Evolutionary conservation across 2,888 invertebrate genomes (phyloP).

Genomic region (Odontocolon sp.): DNA sequence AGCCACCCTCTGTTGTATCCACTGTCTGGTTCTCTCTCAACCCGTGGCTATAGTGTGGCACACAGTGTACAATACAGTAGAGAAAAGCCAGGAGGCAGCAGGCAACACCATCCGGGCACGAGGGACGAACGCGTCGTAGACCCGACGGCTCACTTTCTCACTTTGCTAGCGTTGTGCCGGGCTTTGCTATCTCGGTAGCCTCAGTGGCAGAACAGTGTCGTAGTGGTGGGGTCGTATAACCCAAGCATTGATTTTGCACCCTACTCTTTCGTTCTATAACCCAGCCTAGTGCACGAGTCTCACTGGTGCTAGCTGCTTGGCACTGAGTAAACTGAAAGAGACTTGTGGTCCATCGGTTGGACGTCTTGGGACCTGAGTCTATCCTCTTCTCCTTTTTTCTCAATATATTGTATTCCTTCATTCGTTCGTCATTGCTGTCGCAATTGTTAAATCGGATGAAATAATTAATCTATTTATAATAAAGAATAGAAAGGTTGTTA

Average conservation of each 20-base stretch:
- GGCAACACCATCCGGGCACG: conserved; percentile 20
- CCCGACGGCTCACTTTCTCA: conserved; percentile 64
- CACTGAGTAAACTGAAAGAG: neutral
- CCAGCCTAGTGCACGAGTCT: conserved; percentile 22
- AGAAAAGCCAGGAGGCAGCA: conserved; percentile 7
- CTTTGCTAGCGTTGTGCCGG: conserved; percentile 56
- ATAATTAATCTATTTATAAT: neutral
- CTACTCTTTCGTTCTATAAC: conserved; percentile 47
- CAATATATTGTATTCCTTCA: too few relatives aligned
- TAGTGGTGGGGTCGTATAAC: conserved; percentile 51
- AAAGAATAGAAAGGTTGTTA: too few relatives aligned
- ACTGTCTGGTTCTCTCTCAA: conserved; percentile 4
- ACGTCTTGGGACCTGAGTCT: neutral
- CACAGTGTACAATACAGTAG: too few relatives aligned
- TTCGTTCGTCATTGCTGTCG: too few relatives aligned
- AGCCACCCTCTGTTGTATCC: conserved; percentile 19
- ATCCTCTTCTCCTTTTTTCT: neutral
- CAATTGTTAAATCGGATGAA: neutral
- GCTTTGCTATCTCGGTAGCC: conserved; percentile 10
- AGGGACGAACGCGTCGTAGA: conserved; percentile 46
- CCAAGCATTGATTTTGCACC: conserved; percentile 72
- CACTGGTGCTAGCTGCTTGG: neutral
- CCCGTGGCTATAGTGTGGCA: neutral
- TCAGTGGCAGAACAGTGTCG: conserved; percentile 6
- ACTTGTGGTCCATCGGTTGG: neutral